phyloP scores from a whole-genome alignment of 1,140 invertebrate species.

The Diabrotica undecimpunctata region DNA sequence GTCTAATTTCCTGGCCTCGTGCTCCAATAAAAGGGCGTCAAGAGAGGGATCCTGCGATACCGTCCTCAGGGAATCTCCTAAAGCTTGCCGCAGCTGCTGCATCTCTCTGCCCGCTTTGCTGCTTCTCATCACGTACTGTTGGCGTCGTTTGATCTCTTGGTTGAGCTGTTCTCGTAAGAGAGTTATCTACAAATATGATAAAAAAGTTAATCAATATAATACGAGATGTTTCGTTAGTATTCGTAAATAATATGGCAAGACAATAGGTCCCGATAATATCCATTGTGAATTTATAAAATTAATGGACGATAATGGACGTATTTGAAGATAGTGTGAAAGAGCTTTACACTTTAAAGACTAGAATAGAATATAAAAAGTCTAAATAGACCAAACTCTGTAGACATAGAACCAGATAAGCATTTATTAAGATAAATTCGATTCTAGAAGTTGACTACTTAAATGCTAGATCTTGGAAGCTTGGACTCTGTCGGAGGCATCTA shows the following conservation, averaged over 20 bases:
- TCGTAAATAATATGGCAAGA: neutral
- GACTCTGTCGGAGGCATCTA: no score
- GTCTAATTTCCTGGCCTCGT: conserved; percentile 80
- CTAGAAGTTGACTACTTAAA: no score
- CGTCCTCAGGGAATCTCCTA: conserved; percentile 79
- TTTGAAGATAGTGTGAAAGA: no score
- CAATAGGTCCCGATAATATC: no score
- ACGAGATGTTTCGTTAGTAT: neutral
- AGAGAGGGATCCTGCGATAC: conserved; percentile 77
- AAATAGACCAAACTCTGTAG: no score
- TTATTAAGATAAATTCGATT: no score
- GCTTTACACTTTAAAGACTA: no score
- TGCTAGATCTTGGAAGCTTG: no score
- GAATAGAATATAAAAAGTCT: no score
- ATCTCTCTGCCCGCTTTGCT: conserved; percentile 80
- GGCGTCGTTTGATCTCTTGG: conserved; percentile 81
- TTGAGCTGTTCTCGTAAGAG: conserved; percentile 76
- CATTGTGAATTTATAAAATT: no score
- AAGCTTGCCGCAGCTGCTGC: conserved; percentile 73
- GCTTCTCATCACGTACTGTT: conserved; percentile 77
- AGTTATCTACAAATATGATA: conserved; percentile 53
- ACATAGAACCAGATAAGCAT: no score
- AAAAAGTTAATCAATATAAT: neutral
- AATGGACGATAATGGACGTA: no score
- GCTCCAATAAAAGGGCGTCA: conserved; percentile 77